These are phyloP conservation scores for Scleropages formosus DNA, from an alignment of 2,797 vertebrate genomes.

Conservation along the genomic window DNA sequence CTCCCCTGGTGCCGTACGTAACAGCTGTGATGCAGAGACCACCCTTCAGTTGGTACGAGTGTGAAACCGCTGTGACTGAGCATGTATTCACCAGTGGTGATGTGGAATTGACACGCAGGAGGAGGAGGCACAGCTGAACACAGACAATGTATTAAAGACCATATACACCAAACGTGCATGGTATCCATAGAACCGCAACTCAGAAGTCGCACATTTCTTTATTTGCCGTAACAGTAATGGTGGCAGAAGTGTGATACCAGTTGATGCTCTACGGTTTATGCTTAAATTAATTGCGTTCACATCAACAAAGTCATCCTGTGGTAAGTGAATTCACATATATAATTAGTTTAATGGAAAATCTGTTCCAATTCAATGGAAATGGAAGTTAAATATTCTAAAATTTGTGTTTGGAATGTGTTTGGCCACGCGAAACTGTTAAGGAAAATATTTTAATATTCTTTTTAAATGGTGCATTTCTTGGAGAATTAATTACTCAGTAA, in stretches of 20 bases:
- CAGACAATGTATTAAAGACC: neutral
- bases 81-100: conserved; percentile 8
- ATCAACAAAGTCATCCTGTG: neutral
- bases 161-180: conserved; percentile 9
- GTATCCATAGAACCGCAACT: conserved; percentile 6
- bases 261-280: conserved; percentile 32
- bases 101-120: neutral
- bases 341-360: neutral
- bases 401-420: neutral
- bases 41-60: conserved; percentile 32
- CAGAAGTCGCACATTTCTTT: neutral
- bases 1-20: conserved; percentile 4
- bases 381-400: neutral
- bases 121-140: conserved; percentile 18
- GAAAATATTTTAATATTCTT: neutral
- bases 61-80: conserved; percentile 8
- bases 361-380: conserved; percentile 1
- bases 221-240: no score
- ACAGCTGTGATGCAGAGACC: conserved; percentile 12
- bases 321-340: no score
- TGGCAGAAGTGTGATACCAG: neutral
- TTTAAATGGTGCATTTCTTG: neutral
- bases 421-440: neutral
- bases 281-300: neutral
- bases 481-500: neutral